Base-by-base conservation (phyloP, 2,888 invertebrate genomes). In the Caenorhabditis plicata region DNA sequence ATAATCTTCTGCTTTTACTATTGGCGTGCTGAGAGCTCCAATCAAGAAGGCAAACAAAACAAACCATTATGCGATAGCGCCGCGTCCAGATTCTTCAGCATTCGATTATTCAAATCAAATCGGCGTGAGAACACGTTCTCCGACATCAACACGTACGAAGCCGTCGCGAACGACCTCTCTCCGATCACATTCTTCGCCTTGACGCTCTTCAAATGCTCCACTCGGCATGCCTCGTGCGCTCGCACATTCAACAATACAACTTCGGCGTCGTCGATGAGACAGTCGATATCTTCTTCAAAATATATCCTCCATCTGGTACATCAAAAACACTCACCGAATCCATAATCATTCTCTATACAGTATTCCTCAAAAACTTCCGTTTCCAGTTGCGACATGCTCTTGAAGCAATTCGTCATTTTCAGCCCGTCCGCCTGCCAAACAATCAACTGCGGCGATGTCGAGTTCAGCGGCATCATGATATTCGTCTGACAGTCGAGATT, bases 381-480 rank as follows among this genome's bases (percentile, higher is more conserved):
- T 19, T 48, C 47, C 17, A 61, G 38, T 17, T 36, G 23, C n/a
- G 56, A 62, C 35, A 64, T 23, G 9, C 50, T 56, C 19, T 50
- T 49, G 53, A 76, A 76, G 2, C 40, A 35, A 43, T 76, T 76
- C 32, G 44, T 53, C 23, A 76, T 39, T 13, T 31, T 47, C 27
- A 77, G 19, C 15, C 55, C 53, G 22, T 50, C 50, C 19, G 68
- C 48, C n/a, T 52, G 50, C 49, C 46, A 61, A 2, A 55, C 25
- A n/a, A 65, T 13, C 7, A 63, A 49, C 44, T 74, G 61, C 7
- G 56, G 51, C 15, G 69, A 68, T 20, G 63, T 62, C 33, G 75
- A 73, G 45, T 75, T 77, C 50, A 74, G 29, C 8, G 78, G 78
- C 38, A 78, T 51, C 19, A 72, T 40, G 13, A 77, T 17, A 5